These are phyloP conservation scores for Ciconia stormi DNA, from an alignment of 2,113 vertebrate species.

Conservation along the genomic window DNA sequence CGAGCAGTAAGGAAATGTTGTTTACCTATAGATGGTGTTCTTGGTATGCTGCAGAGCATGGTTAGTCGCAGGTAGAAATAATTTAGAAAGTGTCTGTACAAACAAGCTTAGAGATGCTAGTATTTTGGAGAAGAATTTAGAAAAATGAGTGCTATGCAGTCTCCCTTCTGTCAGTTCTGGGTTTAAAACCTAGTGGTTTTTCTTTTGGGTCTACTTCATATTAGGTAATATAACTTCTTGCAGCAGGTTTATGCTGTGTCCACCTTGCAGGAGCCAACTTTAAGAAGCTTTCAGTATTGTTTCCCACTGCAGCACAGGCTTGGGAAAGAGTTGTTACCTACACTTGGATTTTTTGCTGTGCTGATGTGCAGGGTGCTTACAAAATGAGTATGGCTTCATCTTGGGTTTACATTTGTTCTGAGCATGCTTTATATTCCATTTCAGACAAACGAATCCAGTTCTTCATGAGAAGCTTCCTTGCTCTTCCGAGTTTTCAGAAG, in stretches of 20 bases:
- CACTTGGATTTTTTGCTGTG: neutral
- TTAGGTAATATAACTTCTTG: neutral
- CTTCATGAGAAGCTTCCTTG: slow-evolving; percentile 83
- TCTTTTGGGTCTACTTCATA: neutral
- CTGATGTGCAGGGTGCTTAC: neutral
- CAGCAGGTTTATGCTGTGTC: neutral
- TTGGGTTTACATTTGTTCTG: neutral
- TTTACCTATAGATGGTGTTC: neutral
- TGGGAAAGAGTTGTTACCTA: neutral
- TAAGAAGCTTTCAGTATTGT: neutral
- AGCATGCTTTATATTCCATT: neutral
- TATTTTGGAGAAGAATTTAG: neutral
- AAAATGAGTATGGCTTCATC: neutral
- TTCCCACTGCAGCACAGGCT: accelerated
- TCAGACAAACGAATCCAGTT: slow-evolving; percentile 89
- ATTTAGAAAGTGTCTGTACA: neutral
- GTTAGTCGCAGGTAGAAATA: neutral
- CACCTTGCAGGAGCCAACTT: neutral
- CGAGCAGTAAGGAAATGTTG: neutral
- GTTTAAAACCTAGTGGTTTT: neutral
- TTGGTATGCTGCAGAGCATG: neutral
- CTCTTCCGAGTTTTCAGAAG: slow-evolving; percentile 72
- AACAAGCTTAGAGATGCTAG: neutral
- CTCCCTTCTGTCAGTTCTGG: neutral
- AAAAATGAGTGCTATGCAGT: neutral